Evolutionary conservation across 2,888 invertebrate species (phyloP).

Genomic region (Aradus depressus): DNA sequence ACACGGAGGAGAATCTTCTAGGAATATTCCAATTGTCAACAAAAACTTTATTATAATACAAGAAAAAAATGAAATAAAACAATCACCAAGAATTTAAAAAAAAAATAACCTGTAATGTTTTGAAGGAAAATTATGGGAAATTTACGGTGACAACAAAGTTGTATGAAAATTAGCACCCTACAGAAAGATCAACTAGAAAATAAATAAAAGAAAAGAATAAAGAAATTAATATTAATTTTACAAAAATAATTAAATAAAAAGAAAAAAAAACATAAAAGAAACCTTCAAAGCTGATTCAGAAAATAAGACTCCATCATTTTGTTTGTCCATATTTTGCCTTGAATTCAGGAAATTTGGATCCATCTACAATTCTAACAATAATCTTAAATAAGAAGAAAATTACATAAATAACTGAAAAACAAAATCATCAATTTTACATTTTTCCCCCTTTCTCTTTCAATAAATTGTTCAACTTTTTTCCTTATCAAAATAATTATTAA

Average conservation of each 20-base stretch:
- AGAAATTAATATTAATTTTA: no score
- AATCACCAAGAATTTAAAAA: no score
- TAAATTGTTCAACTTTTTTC: no score
- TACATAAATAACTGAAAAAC: background rate
- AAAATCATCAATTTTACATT: no score
- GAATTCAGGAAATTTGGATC: conserved; percentile 91
- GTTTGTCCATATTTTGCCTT: conserved; percentile 92
- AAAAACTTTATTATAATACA: no score
- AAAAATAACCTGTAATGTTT: conserved; percentile 89
- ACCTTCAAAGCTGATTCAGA: conserved; percentile 86
- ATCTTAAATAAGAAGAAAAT: conserved; percentile 40
- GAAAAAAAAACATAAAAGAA: background rate
- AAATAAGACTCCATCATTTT: conserved; percentile 92
- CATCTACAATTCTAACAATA: conserved; percentile 88
- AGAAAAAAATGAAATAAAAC: conserved; percentile 21
- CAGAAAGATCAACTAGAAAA: no score
- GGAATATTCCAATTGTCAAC: no score
- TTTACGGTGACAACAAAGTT: conserved; percentile 88
- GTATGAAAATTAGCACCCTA: no score
- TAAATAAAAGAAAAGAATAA: no score
- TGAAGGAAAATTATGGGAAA: conserved; percentile 93
- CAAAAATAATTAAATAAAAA: conserved; percentile 12
- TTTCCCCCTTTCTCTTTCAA: no score
- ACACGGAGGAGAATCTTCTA: no score
- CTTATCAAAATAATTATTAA: no score